A percentile compares a stretch with the other conserved stretches of the same genome.
Conservation (phyloP, 2,888 invertebrate species). For the Acrobasis repandana region DNA sequence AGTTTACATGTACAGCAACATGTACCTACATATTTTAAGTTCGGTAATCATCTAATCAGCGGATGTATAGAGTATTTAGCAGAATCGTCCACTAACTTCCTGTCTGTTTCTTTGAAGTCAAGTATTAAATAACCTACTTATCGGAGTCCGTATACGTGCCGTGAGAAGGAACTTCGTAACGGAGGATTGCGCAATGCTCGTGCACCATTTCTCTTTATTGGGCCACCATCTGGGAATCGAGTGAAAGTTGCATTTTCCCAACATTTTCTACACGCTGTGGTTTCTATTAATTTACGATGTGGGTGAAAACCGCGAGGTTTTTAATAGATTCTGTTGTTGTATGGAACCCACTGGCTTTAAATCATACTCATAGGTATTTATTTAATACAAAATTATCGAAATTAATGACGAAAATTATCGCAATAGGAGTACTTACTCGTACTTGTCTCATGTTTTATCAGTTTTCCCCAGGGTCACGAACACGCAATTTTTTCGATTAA, state of each 20-base stretch:
- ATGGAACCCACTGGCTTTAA: too few relatives aligned
- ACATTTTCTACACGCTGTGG: conserved; percentile 1
- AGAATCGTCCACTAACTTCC: background rate
- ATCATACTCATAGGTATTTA: too few relatives aligned
- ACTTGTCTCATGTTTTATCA: background rate
- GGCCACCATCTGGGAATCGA: conserved; percentile 6
- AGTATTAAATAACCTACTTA: background rate
- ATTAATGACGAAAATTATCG: too few relatives aligned
- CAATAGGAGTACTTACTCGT: too few relatives aligned
- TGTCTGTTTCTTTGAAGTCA: background rate
- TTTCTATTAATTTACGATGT: conserved; percentile 5
- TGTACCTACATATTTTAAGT: too few relatives aligned
- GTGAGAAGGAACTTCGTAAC: conserved; percentile 1
- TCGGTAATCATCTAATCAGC: too few relatives aligned
- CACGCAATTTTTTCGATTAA: too few relatives aligned
- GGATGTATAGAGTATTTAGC: too few relatives aligned
- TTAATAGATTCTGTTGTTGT: background rate
- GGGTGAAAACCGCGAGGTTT: background rate
- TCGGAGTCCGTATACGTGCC: background rate
- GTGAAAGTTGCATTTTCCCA: conserved; percentile 25
- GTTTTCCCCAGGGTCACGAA: too few relatives aligned
- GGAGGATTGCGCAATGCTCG: background rate
- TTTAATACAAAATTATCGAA: too few relatives aligned
- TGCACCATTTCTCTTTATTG: conserved; percentile 13
- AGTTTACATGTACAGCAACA: too few relatives aligned